Conservation (phyloP, 2,797 vertebrate species). For the Denticeps clupeoides region DNA sequence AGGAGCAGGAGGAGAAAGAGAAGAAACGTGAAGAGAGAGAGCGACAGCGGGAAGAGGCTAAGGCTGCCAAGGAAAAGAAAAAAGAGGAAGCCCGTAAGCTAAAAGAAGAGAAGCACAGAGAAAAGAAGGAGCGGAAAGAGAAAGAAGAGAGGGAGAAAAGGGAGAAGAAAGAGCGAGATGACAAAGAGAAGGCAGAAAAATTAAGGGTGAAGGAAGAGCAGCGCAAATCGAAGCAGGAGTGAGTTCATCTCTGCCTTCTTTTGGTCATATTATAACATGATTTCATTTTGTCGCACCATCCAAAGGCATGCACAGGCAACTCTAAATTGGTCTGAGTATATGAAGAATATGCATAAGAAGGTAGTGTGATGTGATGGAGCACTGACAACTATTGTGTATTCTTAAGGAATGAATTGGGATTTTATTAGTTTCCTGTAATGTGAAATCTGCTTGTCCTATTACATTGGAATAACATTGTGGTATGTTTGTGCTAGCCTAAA, state of each 20-base stretch:
- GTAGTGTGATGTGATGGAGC: too few relatives aligned
- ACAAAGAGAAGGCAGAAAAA: slow-evolving; percentile 86
- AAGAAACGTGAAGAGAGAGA: slow-evolving; percentile 67
- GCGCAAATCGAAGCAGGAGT: slow-evolving; percentile 86
- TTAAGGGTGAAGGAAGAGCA: slow-evolving; percentile 80
- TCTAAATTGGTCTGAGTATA: too few relatives aligned
- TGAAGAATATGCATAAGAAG: too few relatives aligned
- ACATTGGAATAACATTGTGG: not conserved
- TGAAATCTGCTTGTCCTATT: too few relatives aligned
- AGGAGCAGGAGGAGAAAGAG: slow-evolving; percentile 60
- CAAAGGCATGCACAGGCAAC: too few relatives aligned
- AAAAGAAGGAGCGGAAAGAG: slow-evolving; percentile 77
- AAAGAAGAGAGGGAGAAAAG: slow-evolving; percentile 76
- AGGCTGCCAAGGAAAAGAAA: slow-evolving; percentile 68
- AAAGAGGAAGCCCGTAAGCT: slow-evolving; percentile 73
- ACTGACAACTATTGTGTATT: too few relatives aligned
- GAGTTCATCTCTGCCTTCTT: slow-evolving; percentile 39
- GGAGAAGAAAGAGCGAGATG: slow-evolving; percentile 82
- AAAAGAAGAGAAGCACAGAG: slow-evolving; percentile 73
- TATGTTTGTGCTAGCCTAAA: not conserved
- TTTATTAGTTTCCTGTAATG: too few relatives aligned
- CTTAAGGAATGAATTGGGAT: too few relatives aligned
- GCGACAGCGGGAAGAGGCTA: slow-evolving; percentile 74
- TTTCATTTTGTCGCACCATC: too few relatives aligned
- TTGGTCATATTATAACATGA: too few relatives aligned